These are phyloP conservation scores for Actinopyga echinites DNA, from an alignment of 53 echinoderm and acorn worm genomes.

Conservation along the genomic window DNA sequence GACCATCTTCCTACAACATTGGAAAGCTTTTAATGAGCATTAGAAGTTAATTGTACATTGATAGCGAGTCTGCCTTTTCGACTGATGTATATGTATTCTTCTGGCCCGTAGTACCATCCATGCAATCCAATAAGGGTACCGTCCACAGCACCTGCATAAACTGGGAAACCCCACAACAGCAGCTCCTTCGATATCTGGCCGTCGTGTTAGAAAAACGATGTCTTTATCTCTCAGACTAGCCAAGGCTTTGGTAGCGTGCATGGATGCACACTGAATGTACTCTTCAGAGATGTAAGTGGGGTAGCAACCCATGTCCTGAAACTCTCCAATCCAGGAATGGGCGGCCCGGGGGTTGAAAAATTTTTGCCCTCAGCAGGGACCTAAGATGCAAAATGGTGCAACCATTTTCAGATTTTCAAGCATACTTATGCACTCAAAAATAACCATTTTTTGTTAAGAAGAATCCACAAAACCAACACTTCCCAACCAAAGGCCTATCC, in stretches of 20 bases:
- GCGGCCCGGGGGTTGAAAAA: too few relatives aligned
- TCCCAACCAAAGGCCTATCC: too few relatives aligned
- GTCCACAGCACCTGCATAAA: not conserved
- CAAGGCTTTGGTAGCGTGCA: slow-evolving; percentile 6
- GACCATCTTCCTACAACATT: slow-evolving; percentile 22
- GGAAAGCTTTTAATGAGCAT: not conserved
- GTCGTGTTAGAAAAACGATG: not conserved
- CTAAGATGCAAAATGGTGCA: too few relatives aligned
- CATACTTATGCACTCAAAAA: too few relatives aligned
- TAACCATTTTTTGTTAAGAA: too few relatives aligned
- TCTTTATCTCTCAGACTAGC: not conserved
- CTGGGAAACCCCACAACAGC: not conserved
- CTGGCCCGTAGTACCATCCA: slow-evolving; percentile 22
- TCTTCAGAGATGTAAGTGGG: too few relatives aligned
- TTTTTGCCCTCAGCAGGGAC: too few relatives aligned
- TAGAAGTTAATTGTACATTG: slow-evolving; percentile 16
- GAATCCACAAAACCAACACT: too few relatives aligned
- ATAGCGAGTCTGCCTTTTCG: slow-evolving; percentile 12
- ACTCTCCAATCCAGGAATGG: too few relatives aligned
- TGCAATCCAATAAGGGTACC: slow-evolving; percentile 27
- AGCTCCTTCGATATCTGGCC: not conserved
- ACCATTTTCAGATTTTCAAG: too few relatives aligned
- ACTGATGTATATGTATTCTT: not conserved
- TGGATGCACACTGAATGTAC: too few relatives aligned
- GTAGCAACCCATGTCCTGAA: too few relatives aligned